A percentile compares a stretch with the other conserved stretches of the same genome.
Evolutionary conservation across 2,797 vertebrate genomes (phyloP).

Genomic region (Aplochiton taeniatus): DNA sequence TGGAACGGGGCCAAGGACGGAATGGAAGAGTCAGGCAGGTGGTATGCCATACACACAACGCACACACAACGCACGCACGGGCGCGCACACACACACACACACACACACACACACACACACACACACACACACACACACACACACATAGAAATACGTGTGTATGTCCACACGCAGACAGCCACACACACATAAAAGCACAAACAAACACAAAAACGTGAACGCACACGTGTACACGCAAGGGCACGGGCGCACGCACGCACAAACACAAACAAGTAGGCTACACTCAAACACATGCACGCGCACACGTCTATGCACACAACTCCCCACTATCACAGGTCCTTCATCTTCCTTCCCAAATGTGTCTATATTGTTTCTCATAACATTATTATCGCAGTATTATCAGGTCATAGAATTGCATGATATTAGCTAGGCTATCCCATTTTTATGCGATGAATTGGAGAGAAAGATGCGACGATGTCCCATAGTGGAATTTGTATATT

Average conservation of each 20-base stretch:
- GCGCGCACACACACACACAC: slow-evolving; percentile 4
- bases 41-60: slow-evolving; percentile 6
- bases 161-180: neutral
- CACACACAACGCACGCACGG: slow-evolving; percentile 20
- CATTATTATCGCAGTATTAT: too few species aligned
- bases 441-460: too few species aligned
- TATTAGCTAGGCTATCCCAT: too few species aligned
- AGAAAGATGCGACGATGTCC: too few species aligned
- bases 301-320: too few species aligned
- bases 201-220: neutral
- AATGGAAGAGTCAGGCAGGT: slow-evolving; percentile 54
- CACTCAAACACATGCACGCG: too few species aligned
- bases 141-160: neutral
- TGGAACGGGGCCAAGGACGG: slow-evolving; percentile 63
- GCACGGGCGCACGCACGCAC: slow-evolving; percentile 12
- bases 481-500: neutral
- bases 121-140: slow-evolving; percentile 4
- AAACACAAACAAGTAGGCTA: neutral
- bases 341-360: too few species aligned
- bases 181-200: slow-evolving; percentile 6
- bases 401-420: too few species aligned
- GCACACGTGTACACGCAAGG: too few species aligned
- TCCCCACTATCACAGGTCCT: too few species aligned
- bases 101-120: slow-evolving; percentile 1
- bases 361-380: too few species aligned